Evolutionary conservation across 2,888 invertebrate genomes (phyloP), one percentile per base, ranked within the genome.

Genomic region (Auanema freiburgensis): DNA sequence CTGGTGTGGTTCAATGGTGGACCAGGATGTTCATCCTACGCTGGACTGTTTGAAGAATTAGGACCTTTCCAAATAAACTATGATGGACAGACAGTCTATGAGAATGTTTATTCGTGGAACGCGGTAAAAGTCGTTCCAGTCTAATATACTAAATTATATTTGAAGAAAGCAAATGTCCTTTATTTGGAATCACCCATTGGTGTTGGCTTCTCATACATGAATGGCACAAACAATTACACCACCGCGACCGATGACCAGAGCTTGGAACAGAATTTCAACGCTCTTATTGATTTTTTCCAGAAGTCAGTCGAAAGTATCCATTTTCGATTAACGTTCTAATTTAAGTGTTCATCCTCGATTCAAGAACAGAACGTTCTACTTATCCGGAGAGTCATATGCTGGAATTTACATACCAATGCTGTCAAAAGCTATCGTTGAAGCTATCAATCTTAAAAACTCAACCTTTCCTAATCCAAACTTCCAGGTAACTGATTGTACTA

Each of bases 161-260:
- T 75, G 46, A 59, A 87, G 85, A 72, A 84, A 41, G 85, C 87
- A 21, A 87, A 87, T 73, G 84, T 87, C 66, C 68, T 87, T 44
- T 87, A 84, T 66, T 63, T 87, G 62, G 87, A 87, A 74, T 84
- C 87, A 1, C 87, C 87, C 14, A 74, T 79, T 23, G 79, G 79
- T 11, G 76, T 77, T 42, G 79, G 79, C 25, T 79, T 78, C 54
- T 79, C 87, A 84, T 79, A 79, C 57, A 61, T 66, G 42, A 65
- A 50, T 0, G 58, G 65, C 2, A 55, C 24, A 0, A 21, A 40
- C 11, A 65, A 67, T 21, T 59, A 51, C 56, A 59, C 69, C 1
- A 57, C 25, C 8, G 77, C 72, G 12, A 65, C 71, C 50, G 79
- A 79, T 50, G 72, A 78, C 46, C 60, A 64, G 43, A 74, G 72